A percentile compares a stretch with the other conserved stretches of the same genome.
phyloP scores from a whole-genome alignment of 2,113 vertebrate species.

The Triplophysa rosa region DNA sequence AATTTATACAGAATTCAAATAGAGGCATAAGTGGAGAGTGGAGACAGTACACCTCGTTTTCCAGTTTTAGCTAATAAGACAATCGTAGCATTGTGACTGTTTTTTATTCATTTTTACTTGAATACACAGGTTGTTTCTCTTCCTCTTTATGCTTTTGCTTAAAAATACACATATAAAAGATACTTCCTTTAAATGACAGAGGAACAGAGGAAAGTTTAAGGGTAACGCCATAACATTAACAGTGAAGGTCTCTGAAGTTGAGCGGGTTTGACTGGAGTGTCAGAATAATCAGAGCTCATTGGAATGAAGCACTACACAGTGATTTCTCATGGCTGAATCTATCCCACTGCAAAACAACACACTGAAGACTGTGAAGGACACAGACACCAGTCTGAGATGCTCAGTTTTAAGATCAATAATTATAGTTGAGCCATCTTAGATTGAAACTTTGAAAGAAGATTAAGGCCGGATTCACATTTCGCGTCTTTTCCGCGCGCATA shows the following conservation, averaged over 20 bases:
- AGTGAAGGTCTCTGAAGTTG: constrained; percentile 5
- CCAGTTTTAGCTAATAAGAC: neutral
- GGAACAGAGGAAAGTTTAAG: neutral
- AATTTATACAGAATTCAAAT: too few relatives aligned
- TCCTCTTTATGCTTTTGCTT: neutral
- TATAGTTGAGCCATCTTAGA: neutral
- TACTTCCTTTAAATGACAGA: neutral
- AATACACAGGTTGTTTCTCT: neutral
- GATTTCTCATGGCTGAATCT: constrained; percentile 10
- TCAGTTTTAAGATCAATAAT: neutral
- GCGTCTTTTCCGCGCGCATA: too few relatives aligned
- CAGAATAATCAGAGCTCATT: constrained; percentile 7
- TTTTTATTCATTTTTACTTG: neutral
- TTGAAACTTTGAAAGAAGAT: neutral
- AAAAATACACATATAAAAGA: neutral
- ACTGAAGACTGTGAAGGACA: neutral
- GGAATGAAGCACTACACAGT: constrained; percentile 16
- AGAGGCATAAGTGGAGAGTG: neutral
- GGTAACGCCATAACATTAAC: neutral
- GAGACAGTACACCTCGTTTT: neutral
- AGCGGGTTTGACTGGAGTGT: constrained; percentile 13
- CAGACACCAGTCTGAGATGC: neutral
- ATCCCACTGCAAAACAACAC: neutral
- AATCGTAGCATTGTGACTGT: neutral
- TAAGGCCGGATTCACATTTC: too few relatives aligned